phyloP scores from a whole-genome alignment of 2,888 invertebrate species.

The Tenthredo notha region DNA sequence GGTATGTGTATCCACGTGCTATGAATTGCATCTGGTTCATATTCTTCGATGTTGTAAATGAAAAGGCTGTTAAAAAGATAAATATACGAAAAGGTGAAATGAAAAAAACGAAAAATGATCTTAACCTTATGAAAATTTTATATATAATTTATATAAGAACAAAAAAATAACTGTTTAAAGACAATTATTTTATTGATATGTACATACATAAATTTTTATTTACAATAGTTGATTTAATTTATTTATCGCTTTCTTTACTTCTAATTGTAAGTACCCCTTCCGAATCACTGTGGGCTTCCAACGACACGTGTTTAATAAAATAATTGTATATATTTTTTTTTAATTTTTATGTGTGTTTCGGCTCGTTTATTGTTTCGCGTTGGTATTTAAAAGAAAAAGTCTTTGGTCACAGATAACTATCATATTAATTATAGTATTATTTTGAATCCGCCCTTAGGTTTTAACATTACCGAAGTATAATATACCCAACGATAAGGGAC shows the following conservation, averaged over 20 bases:
- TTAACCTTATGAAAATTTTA: not conserved
- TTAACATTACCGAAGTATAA: slow-evolving; percentile 56
- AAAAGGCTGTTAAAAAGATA: not conserved
- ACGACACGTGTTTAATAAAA: slow-evolving; percentile 18
- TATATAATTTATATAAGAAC: slow-evolving; percentile 1
- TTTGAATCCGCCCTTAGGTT: slow-evolving; percentile 65
- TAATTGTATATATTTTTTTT: not conserved
- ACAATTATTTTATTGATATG: slow-evolving; percentile 77
- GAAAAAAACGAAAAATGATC: not conserved
- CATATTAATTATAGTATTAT: slow-evolving; percentile 60
- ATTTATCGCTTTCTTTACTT: slow-evolving; percentile 12
- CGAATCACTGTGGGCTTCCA: slow-evolving; percentile 3
- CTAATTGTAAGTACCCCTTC: slow-evolving; percentile 30
- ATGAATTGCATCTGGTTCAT: not conserved
- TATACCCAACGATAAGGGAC: no score
- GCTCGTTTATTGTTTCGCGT: slow-evolving; percentile 70
- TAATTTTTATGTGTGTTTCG: not conserved
- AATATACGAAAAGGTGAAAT: not conserved
- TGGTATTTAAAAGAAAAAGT: slow-evolving; percentile 67
- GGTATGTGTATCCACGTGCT: not conserved
- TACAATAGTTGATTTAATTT: slow-evolving; percentile 64
- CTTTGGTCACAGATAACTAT: slow-evolving; percentile 71
- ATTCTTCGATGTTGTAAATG: not conserved
- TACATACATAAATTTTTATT: slow-evolving; percentile 76
- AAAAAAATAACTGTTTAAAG: slow-evolving; percentile 51